A percentile compares a stretch with the other conserved stretches of the same genome.
Evolutionary conservation across 2,113 vertebrate species (phyloP).

Genomic region (Eidolon helvum): DNA sequence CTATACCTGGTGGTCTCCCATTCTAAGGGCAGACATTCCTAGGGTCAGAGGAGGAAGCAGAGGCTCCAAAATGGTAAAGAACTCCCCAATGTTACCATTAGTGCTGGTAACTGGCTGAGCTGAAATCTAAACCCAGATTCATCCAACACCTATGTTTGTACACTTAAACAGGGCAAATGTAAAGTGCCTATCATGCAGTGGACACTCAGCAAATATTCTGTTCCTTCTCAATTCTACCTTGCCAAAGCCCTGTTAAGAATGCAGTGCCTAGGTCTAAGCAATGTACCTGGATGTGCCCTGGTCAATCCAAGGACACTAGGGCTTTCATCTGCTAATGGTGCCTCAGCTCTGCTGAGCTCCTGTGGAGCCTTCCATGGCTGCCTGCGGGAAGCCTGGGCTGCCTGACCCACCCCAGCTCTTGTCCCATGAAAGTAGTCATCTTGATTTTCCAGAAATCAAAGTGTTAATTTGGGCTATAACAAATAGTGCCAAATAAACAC

Average conservation of each 20-base stretch:
- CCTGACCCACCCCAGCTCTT: background rate
- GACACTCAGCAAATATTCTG: background rate
- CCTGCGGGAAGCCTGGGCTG: background rate
- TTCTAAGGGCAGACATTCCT: background rate
- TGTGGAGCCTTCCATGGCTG: background rate
- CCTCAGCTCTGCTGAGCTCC: background rate
- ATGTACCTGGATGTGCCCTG: background rate
- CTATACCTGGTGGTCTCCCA: background rate
- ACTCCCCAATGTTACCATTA: background rate
- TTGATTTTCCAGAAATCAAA: background rate
- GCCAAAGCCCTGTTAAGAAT: background rate
- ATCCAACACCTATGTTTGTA: background rate
- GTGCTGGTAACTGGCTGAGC: background rate
- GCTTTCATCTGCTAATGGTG: background rate
- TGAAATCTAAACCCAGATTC: background rate
- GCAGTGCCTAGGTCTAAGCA: background rate
- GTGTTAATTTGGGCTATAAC: background rate
- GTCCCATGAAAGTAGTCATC: background rate
- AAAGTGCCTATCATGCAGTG: background rate
- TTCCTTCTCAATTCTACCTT: background rate
- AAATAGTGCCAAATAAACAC: background rate
- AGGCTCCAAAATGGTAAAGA: background rate
- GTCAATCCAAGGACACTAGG: background rate
- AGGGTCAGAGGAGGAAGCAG: background rate
- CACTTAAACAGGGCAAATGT: background rate